These are phyloP conservation scores for Strongylocentrotus purpuratus DNA, from an alignment of 35 echinoderm and acorn worm species.

Conservation along the genomic window DNA sequence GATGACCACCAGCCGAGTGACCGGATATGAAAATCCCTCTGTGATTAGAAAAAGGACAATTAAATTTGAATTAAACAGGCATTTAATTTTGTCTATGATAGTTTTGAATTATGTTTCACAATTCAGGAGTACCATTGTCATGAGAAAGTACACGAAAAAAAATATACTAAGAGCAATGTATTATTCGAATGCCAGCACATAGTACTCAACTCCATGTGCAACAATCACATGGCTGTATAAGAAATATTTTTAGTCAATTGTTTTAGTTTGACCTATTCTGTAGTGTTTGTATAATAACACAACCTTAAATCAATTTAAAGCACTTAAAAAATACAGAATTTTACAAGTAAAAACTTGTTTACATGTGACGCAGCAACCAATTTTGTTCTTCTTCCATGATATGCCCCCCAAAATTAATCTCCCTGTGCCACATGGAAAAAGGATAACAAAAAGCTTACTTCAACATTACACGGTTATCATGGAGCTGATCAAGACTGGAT, in stretches of 20 bases:
- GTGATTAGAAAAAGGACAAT: neutral
- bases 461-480: no score
- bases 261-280: neutral
- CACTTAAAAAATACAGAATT: neutral
- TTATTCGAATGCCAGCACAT: neutral
- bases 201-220: no score
- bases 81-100: no score
- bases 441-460: no score
- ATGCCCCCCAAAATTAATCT: no score
- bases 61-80: neutral
- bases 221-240: neutral
- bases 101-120: no score
- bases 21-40: slow-evolving; percentile 68
- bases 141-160: no score
- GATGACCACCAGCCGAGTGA: slow-evolving; percentile 79
- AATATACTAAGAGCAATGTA: no score
- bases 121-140: no score
- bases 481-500: no score
- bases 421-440: neutral
- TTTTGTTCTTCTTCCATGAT: no score
- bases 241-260: neutral
- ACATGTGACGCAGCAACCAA: no score
- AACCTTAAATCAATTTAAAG: neutral
- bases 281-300: neutral
- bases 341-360: neutral